Evolutionary conservation across 1,140 invertebrate species (phyloP).

Genomic region (Papilio helenus): DNA sequence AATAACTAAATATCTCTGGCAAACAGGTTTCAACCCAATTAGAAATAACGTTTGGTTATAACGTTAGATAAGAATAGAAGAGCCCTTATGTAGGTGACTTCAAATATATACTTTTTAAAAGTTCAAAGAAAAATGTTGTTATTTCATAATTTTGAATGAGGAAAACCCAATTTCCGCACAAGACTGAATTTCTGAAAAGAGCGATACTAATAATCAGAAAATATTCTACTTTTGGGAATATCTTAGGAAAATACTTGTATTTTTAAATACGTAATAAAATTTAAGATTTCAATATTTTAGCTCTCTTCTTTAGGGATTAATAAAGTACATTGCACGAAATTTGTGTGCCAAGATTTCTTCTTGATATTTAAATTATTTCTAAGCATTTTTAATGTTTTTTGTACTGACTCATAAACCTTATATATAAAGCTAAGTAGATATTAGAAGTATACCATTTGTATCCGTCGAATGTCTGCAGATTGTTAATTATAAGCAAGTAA

Average conservation of each 20-base stretch:
- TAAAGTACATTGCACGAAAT: background rate
- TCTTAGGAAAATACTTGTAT: background rate
- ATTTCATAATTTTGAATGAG: background rate
- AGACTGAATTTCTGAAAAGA: background rate
- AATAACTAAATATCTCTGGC: constrained; percentile 1
- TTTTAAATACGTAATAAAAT: background rate
- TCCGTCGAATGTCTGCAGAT: no score
- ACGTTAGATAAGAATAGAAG: no score
- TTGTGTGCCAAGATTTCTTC: background rate
- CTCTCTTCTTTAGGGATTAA: background rate
- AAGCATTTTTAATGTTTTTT: background rate
- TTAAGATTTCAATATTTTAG: background rate
- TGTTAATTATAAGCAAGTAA: no score
- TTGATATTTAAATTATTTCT: background rate
- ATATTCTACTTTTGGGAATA: background rate
- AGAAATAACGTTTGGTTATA: background rate
- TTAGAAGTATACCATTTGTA: no score
- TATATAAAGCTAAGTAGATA: no score
- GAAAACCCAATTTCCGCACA: background rate
- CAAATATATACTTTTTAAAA: no score
- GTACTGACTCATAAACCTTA: background rate
- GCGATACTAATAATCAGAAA: background rate
- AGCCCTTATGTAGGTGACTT: no score
- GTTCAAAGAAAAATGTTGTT: background rate
- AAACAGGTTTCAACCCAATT: background rate